These are phyloP conservation scores for Colistium nudipinnis DNA, from an alignment of 2,113 vertebrate genomes.

Conservation along the genomic window DNA sequence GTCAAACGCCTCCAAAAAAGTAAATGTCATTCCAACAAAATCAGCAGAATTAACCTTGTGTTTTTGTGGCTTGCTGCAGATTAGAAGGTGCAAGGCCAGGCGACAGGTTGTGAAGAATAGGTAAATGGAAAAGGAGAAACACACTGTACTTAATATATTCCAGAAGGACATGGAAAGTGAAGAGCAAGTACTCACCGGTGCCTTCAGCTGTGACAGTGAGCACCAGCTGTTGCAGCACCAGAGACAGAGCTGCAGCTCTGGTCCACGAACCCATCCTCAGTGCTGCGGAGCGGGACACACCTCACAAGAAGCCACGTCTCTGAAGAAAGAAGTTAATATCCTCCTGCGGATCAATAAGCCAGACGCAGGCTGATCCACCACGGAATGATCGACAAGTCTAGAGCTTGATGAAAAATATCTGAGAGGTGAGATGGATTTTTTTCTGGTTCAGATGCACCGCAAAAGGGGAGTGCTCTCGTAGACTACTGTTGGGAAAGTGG, in stretches of 20 bases:
- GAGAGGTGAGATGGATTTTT: conserved; percentile 52
- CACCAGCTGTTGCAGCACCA: conserved; percentile 82
- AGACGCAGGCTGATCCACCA: conserved; percentile 1
- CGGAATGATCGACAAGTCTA: conserved; percentile 38
- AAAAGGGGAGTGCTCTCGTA: conserved; percentile 66
- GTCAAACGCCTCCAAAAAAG: conserved; percentile 20
- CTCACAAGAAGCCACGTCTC: conserved; percentile 14
- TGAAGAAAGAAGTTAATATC: conserved; percentile 15
- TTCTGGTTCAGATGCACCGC: conserved; percentile 65
- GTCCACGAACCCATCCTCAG: conserved; percentile 70
- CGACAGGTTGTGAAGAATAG: conserved; percentile 9
- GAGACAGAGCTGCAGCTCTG: conserved; percentile 75
- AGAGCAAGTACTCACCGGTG: conserved; percentile 83
- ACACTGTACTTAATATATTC: conserved; percentile 3
- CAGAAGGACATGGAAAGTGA: not conserved
- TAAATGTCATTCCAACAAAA: conserved; percentile 5
- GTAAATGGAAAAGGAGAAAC: not conserved
- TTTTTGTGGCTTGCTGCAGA: conserved; percentile 4
- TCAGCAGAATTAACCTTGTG: not conserved
- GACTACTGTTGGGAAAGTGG: conserved; percentile 44
- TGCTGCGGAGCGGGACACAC: conserved; percentile 21
- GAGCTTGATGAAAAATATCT: conserved; percentile 45
- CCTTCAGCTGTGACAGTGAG: conserved; percentile 78
- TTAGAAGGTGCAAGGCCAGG: not conserved
- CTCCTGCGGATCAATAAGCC: conserved; percentile 25